Percentiles rank a stretch among this genome's conserved stretches.
Evolutionary conservation across 92 coral and sea anemone species (phyloP).

Genomic region (Bergia puertoricense): DNA sequence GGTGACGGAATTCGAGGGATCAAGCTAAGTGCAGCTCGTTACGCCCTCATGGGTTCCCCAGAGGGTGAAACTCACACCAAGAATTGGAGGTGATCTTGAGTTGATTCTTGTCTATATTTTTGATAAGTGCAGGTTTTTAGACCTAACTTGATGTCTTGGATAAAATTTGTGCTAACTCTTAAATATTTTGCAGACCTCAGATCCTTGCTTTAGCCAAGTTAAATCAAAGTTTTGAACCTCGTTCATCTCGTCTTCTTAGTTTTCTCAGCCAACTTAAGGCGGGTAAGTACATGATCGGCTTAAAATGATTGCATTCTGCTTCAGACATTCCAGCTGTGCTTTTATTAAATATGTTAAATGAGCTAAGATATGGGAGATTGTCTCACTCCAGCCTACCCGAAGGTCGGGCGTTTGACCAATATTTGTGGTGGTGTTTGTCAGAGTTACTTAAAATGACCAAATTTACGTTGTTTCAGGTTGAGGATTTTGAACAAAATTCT

Average conservation of each 20-base stretch:
- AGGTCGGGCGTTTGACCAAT: no score
- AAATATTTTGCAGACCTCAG: conserved; percentile 73
- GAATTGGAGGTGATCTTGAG: conserved; percentile 82
- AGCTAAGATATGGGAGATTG: no score
- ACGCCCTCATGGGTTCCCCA: conserved; percentile 82
- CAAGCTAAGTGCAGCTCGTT: conserved; percentile 96
- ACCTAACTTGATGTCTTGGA: not conserved
- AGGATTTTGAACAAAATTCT: no score
- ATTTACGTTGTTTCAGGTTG: no score
- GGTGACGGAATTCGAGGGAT: conserved; percentile 98
- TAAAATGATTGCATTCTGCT: not conserved
- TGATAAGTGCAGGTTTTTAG: not conserved
- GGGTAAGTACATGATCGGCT: conserved; percentile 58
- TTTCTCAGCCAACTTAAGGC: conserved; percentile 91
- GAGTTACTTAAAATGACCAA: no score
- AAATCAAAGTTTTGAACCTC: conserved; percentile 71
- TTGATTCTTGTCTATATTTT: not conserved
- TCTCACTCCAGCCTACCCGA: no score
- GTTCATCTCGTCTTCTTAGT: conserved; percentile 83
- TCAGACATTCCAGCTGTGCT: not conserved
- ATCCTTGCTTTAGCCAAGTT: conserved; percentile 85
- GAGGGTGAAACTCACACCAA: conserved; percentile 95
- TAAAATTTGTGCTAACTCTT: not conserved
- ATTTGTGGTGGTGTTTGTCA: no score
- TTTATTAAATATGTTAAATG: not conserved